Conservation (phyloP, 2,888 invertebrate genomes). For the Agelastica alni region DNA sequence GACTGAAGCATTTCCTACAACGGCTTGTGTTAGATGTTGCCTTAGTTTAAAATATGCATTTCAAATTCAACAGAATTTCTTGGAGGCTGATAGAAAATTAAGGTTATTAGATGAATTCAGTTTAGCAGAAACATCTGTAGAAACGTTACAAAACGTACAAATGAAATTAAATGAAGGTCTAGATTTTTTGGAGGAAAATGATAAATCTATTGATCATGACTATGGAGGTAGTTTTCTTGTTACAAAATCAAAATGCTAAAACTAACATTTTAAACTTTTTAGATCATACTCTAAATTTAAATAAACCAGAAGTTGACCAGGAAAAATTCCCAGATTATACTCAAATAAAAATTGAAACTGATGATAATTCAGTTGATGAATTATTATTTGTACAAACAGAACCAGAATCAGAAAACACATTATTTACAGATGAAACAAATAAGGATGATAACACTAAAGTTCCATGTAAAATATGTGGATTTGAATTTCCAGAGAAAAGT, state of each 20-base stretch:
- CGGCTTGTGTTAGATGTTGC: conserved; percentile 41
- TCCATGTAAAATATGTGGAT: conserved; percentile 39
- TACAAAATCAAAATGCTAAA: no score
- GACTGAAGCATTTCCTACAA: conserved; percentile 26
- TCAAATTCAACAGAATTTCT: conserved; percentile 41
- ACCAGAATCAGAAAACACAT: not conserved
- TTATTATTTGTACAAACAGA: conserved; percentile 8
- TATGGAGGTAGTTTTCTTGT: conserved; percentile 7
- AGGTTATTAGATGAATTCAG: conserved; percentile 9
- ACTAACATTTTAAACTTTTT: no score
- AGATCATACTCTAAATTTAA: not conserved
- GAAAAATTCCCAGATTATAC: not conserved
- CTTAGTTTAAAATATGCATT: conserved; percentile 41
- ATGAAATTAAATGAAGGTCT: conserved; percentile 1
- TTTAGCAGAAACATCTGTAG: conserved; percentile 10
- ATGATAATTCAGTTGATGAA: conserved; percentile 10
- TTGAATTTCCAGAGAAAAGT: conserved; percentile 30
- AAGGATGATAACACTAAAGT: conserved; percentile 17
- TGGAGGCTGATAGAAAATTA: conserved; percentile 37
- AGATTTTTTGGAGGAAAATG: not conserved
- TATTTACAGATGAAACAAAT: conserved; percentile 1
- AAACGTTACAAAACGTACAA: not conserved
- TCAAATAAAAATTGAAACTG: conserved; percentile 8
- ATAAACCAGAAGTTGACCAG: not conserved
- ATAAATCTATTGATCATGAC: conserved; percentile 6